Base-by-base conservation (phyloP, 2,888 invertebrate species). In the Tryphoninae sp. region DNA sequence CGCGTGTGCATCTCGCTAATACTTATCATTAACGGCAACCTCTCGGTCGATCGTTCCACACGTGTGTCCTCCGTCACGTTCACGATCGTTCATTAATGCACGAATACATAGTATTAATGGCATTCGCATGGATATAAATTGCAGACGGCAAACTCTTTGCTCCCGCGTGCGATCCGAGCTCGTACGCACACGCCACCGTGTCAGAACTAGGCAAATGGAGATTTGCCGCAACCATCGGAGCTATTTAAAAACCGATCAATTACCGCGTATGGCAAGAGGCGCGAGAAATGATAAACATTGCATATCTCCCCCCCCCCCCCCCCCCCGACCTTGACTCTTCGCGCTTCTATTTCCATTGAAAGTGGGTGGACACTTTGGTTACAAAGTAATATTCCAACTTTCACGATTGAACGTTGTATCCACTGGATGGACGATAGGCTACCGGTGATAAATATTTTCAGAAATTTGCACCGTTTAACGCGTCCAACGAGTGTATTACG, bases 201-300 rank as follows among this genome's bases (percentile, higher is more conserved):
- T 19, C 58, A 49, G 62, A 33, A 33, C 6, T 33, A 33, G 33
- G 33, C 33, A 33, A 33, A 33, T 6, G 33, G 33, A 33, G 33
- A 33, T 33, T 33, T 33, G 33, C 33, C 6, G 33, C 33, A 6
- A 45, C 40, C 49, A 75, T n/a, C 9, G 23, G 42, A 58, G 55
- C 71, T 74, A 53, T 78, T 81, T 75, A 78, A 75, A 78, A 78
- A 75, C 65, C 78, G 61, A 81, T 81, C 71, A 78, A 72, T 81
- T 74, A 75, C 26, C 33, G 33, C 33, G 33, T 33, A 4, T 33
- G 33, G 6, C 4, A 33, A 33, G 33, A 33, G 33, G 33, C 33
- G 33, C 33, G 33, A 33, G 33, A 33, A 33, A 33, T 33, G 7
- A 6, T 33, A 33, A 33, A 33, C 33, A 33, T 33, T 33, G 33